Conservation (phyloP, 2,113 vertebrate genomes). For the Thunnus thynnus region DNA sequence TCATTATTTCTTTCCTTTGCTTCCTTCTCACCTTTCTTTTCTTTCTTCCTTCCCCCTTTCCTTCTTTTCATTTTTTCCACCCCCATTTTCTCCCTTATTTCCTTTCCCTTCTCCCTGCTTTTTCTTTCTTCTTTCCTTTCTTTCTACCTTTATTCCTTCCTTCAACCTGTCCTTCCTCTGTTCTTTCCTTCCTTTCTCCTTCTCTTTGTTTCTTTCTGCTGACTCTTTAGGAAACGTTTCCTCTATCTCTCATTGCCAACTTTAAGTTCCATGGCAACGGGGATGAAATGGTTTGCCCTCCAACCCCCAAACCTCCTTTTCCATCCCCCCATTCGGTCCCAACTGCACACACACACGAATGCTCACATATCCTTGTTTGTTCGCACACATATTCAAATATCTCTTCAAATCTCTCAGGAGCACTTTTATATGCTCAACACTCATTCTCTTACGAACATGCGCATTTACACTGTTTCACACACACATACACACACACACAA, state of each 20-base stretch:
- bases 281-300: slow-evolving; percentile 56
- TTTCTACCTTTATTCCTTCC: not conserved
- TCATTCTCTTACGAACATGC: slow-evolving; percentile 28
- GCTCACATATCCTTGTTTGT: slow-evolving; percentile 10
- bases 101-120: not conserved
- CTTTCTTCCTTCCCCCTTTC: not conserved
- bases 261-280: slow-evolving; percentile 72
- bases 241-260: slow-evolving; percentile 59
- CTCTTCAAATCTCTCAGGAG: slow-evolving; percentile 41
- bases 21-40: not conserved
- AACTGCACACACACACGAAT: not conserved
- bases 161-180: not conserved
- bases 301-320: slow-evolving; percentile 33
- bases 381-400: slow-evolving; percentile 25
- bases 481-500: slow-evolving; percentile 20
- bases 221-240: slow-evolving; percentile 69
- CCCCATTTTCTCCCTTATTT: too few species aligned
- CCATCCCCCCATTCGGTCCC: slow-evolving; percentile 15
- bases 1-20: not conserved
- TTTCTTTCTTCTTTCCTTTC: not conserved
- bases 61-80: too few species aligned
- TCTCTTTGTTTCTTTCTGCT: slow-evolving; percentile 54
- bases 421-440: slow-evolving; percentile 29
- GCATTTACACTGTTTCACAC: slow-evolving; percentile 19
- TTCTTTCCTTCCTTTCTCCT: slow-evolving; percentile 2